Conservation (phyloP, 2,113 vertebrate genomes). For the Monarcha castaneiventris region DNA sequence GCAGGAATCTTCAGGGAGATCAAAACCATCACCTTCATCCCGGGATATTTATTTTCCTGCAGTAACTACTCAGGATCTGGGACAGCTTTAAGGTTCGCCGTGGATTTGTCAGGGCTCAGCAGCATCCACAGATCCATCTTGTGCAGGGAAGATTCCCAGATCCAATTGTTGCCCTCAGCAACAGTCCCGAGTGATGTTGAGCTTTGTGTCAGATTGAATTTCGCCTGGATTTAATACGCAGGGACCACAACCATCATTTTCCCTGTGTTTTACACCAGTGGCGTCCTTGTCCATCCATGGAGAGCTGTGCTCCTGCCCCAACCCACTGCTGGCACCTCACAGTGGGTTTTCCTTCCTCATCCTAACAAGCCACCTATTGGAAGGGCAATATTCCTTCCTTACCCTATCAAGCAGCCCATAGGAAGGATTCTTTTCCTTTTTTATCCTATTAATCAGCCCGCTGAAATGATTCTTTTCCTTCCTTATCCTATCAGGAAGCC, state of each 20-base stretch:
- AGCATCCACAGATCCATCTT: background rate
- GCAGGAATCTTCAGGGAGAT: background rate
- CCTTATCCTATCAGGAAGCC: background rate
- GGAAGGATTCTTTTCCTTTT: background rate
- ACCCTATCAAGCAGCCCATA: too few relatives aligned
- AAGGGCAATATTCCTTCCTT: background rate
- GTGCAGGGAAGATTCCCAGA: background rate
- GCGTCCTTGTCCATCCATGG: accelerated
- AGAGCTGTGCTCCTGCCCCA: background rate
- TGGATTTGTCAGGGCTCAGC: background rate
- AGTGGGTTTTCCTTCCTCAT: accelerated
- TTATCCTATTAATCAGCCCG: background rate
- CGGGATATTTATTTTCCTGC: background rate
- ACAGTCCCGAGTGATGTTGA: accelerated
- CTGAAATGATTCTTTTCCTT: accelerated
- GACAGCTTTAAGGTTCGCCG: background rate
- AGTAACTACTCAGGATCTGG: background rate
- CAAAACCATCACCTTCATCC: background rate
- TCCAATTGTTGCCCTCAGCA: accelerated
- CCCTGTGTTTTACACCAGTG: accelerated
- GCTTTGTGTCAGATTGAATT: background rate
- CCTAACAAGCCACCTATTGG: accelerated
- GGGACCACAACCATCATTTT: accelerated
- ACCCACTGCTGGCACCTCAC: accelerated
- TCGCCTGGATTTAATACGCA: accelerated